These are phyloP conservation scores for Oceanites oceanicus DNA, from an alignment of 2,113 vertebrate genomes.

Conservation along the genomic window DNA sequence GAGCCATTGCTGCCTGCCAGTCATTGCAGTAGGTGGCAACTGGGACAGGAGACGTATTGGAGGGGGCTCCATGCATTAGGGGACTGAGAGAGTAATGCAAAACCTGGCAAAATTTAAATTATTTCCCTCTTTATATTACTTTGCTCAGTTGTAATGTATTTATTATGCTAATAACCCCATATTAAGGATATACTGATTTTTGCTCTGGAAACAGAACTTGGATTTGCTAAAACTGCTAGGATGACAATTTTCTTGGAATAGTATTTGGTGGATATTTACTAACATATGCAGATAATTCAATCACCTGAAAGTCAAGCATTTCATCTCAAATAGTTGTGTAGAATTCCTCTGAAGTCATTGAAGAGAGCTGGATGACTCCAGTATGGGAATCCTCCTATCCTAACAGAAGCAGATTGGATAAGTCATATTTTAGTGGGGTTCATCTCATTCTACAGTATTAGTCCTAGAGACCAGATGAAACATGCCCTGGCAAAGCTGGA, in stretches of 20 bases:
- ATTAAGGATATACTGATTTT: neutral
- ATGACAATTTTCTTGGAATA: neutral
- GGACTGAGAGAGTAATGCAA: neutral
- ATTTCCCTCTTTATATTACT: neutral
- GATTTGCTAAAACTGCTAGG: neutral
- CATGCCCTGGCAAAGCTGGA: neutral
- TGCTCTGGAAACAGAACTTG: neutral
- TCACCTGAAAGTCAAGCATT: neutral
- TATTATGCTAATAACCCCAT: neutral
- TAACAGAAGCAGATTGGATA: neutral
- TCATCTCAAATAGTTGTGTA: neutral
- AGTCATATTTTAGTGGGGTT: neutral
- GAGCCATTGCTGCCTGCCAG: slow-evolving; percentile 47
- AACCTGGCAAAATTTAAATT: neutral
- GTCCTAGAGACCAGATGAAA: neutral
- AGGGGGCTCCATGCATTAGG: neutral
- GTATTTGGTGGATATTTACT: neutral
- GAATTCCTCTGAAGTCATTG: neutral
- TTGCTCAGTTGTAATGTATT: neutral
- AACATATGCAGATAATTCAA: neutral
- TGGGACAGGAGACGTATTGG: slow-evolving; percentile 1
- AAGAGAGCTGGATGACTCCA: neutral
- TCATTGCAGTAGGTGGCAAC: slow-evolving; percentile 46
- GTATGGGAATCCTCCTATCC: neutral
- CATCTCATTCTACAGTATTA: neutral